A percentile compares a stretch with the other conserved stretches of the same genome.
Evolutionary conservation across 2,113 vertebrate genomes (phyloP).

Genomic region (Macrotis lagotis): DNA sequence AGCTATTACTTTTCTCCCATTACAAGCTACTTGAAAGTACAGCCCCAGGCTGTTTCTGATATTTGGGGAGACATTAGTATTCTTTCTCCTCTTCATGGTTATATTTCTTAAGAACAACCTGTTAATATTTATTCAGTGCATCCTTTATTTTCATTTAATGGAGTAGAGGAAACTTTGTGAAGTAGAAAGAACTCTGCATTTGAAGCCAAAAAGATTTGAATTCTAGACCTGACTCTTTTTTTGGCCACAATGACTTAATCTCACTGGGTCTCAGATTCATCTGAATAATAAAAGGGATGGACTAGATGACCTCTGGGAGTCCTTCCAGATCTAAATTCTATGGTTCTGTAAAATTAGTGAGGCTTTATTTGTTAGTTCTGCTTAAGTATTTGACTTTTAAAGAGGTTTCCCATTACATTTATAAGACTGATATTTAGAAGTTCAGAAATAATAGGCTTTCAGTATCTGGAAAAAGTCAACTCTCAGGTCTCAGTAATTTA

Average conservation of each 20-base stretch:
- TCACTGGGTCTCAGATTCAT: background rate
- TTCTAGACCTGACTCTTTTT: background rate
- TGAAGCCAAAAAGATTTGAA: background rate
- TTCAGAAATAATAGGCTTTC: background rate
- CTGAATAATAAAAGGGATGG: background rate
- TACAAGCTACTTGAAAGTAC: conserved; percentile 70
- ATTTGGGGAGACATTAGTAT: conserved; percentile 50
- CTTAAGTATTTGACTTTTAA: background rate
- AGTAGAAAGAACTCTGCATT: background rate
- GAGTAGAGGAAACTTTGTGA: conserved; percentile 1
- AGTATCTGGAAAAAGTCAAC: background rate
- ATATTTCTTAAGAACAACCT: conserved; percentile 33
- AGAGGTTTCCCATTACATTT: background rate
- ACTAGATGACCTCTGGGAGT: background rate
- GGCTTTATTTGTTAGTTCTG: background rate
- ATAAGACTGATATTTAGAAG: background rate
- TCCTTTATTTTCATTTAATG: conserved; percentile 65
- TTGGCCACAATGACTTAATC: background rate
- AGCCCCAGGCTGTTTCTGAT: conserved; percentile 66
- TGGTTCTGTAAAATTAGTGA: background rate
- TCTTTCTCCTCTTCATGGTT: conserved; percentile 51
- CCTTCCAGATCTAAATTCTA: too few relatives aligned
- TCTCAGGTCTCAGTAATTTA: background rate
- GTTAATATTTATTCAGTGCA: conserved; percentile 67
- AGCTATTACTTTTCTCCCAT: conserved; percentile 56